Percentiles rank a stretch among this genome's conserved stretches.
These are phyloP conservation scores for Macrobrachium rosenbergii DNA, from an alignment of 1,140 invertebrate genomes.

Conservation along the genomic window DNA sequence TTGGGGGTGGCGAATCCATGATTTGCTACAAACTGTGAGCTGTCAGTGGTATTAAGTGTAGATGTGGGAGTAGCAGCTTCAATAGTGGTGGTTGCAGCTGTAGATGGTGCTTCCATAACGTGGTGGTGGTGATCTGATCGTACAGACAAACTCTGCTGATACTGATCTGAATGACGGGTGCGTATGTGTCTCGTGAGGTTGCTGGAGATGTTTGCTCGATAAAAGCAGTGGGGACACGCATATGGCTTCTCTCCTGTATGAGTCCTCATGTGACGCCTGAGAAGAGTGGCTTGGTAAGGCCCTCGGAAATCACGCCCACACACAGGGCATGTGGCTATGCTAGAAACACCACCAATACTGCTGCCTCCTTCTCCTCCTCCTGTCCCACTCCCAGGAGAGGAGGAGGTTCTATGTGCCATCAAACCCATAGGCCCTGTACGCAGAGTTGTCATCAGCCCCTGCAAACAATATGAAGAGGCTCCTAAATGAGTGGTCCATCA, in stretches of 20 bases:
- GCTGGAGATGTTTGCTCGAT: slow-evolving; percentile 63
- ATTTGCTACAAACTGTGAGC: too few relatives aligned
- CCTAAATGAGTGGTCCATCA: slow-evolving; percentile 20
- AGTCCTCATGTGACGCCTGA: slow-evolving; percentile 66
- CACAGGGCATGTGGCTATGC: slow-evolving; percentile 52
- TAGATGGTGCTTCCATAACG: neutral
- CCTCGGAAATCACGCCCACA: slow-evolving; percentile 63
- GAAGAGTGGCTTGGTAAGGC: slow-evolving; percentile 62
- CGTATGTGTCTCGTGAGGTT: slow-evolving; percentile 63
- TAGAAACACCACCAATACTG: neutral
- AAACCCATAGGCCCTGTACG: slow-evolving; percentile 48
- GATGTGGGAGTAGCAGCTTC: too few relatives aligned
- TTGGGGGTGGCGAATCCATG: too few relatives aligned
- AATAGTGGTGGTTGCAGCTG: too few relatives aligned
- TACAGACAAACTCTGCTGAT: neutral
- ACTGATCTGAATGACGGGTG: slow-evolving; percentile 45
- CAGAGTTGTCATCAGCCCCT: slow-evolving; percentile 56
- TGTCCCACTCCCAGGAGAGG: neutral
- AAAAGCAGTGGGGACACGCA: slow-evolving; percentile 69
- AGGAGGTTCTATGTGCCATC: slow-evolving; percentile 28
- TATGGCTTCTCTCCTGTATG: slow-evolving; percentile 73
- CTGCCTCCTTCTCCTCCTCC: too few relatives aligned
- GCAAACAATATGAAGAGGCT: slow-evolving; percentile 56
- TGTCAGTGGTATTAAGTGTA: too few relatives aligned
- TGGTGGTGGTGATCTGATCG: slow-evolving; percentile 17